A percentile compares a stretch with the other conserved stretches of the same genome.
Conservation (phyloP, 2,888 invertebrate genomes). For the Encarsia formosa region DNA sequence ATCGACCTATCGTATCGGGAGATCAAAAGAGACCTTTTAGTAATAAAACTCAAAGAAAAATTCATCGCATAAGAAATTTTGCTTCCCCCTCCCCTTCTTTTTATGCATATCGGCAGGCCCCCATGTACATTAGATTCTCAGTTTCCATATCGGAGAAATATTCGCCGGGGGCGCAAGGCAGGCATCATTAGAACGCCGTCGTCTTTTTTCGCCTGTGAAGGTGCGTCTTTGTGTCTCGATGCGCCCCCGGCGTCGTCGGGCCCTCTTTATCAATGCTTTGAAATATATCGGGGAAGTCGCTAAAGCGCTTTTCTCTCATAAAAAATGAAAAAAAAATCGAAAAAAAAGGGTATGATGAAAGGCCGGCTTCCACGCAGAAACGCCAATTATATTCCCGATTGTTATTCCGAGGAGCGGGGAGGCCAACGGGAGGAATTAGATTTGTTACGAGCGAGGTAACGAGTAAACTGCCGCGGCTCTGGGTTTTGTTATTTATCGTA, state of each 20-base stretch:
- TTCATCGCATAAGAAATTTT: no score
- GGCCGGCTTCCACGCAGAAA: conserved; percentile 13
- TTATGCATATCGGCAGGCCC: no score
- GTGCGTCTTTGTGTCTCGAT: conserved; percentile 24
- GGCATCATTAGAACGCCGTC: conserved; percentile 42
- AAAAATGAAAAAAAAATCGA: background rate
- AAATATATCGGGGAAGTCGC: conserved; percentile 28
- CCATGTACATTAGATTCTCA: no score
- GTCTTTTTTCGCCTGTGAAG: conserved; percentile 14
- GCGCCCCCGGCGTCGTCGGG: conserved; percentile 7
- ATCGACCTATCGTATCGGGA: no score
- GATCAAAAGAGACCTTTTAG: no score
- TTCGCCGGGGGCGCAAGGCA: conserved; percentile 41
- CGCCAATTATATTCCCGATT: conserved; percentile 25
- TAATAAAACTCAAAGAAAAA: no score
- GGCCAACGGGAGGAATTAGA: no score
- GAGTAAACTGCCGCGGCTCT: background rate
- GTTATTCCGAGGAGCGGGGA: conserved; percentile 27
- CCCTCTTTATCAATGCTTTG: conserved; percentile 38
- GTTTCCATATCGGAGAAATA: conserved; percentile 38
- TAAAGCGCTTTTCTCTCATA: conserved; percentile 4
- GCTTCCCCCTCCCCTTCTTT: no score
- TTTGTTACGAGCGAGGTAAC: conserved; percentile 29
- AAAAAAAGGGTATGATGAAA: conserved; percentile 15
- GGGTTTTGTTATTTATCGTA: background rate